These are phyloP conservation scores for Enchytraeus crypticus DNA, from an alignment of 2,888 invertebrate species.

Conservation along the genomic window DNA sequence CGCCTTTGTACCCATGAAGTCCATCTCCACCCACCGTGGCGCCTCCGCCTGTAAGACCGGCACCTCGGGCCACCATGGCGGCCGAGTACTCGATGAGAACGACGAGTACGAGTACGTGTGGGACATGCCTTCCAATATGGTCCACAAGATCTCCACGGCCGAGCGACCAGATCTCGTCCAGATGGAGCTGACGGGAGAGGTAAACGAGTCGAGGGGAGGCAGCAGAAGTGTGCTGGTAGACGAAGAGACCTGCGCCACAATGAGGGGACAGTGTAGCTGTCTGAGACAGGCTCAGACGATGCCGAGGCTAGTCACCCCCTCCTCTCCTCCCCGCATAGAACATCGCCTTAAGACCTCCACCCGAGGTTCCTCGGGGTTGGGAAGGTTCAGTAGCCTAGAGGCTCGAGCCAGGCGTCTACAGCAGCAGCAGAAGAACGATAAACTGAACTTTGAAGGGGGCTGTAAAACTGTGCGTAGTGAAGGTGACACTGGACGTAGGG, in stretches of 20 bases:
- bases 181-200: not conserved
- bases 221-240: not conserved
- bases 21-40: not conserved
- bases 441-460: not conserved
- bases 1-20: not conserved
- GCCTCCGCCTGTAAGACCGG: not conserved
- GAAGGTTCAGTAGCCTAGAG: not conserved
- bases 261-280: not conserved
- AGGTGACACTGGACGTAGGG: not conserved
- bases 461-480: not conserved
- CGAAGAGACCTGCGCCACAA: not conserved
- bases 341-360: not conserved
- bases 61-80: not conserved
- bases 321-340: not conserved
- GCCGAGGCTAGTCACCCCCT: not conserved
- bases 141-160: not conserved
- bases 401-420: not conserved
- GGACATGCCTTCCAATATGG: slow-evolving; percentile 3
- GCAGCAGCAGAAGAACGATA: not conserved
- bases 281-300: not conserved
- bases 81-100: not conserved
- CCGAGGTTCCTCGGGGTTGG: not conserved
- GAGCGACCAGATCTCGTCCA: not conserved
- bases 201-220: not conserved
- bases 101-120: slow-evolving; percentile 15